Base-by-base conservation (phyloP, 2,888 invertebrate genomes). In the Eulithis prunata region DNA sequence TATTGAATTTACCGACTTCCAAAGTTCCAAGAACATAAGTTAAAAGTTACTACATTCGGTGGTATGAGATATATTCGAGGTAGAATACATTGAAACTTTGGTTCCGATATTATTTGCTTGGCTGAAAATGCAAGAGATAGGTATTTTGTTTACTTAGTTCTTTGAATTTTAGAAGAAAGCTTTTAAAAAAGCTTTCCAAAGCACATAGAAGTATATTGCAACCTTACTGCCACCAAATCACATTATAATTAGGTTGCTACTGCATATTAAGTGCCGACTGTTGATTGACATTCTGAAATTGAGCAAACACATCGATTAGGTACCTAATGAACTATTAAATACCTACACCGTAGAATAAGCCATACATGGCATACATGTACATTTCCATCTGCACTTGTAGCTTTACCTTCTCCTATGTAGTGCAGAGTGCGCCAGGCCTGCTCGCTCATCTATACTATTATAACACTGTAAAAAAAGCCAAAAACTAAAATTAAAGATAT, bases 11-110 rank as follows among this genome's bases (percentile, higher is more conserved):
- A 58, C 64, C 56, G 62, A 68, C 67, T 69, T 57, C 13, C 60
- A 65, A 71, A 71, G 58, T 68, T 69, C 64, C 54, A 51, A 51
- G 59, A 70, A 65, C 64, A 66, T 68, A 67, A 69, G 66, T 67
- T 70, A 58, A 62, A 62, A 67, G 64, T 68, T 68, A 56, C 57
- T 51, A 61, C 68, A 63, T 68, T 65, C 67, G 54, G 68, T 62
- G 53, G 64, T 65, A 64, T 38, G 63, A 57, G 63, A 65, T 67
- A 68, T 67, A 57, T 68, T 64, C 55, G 14, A 58, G 60, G 64
- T 59, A 63, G 57, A 66, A 70, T 64, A 70, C 66, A 65, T 68
- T 68, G 57, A 63, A 64, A 64, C 64, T 68, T 68, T 28, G 45
- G 52, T 57, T 59, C 64, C 21, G 49, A 61, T 54, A 61, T 61